Conservation (phyloP, 2,797 vertebrate genomes). For the Sebastolobus altivelis region DNA sequence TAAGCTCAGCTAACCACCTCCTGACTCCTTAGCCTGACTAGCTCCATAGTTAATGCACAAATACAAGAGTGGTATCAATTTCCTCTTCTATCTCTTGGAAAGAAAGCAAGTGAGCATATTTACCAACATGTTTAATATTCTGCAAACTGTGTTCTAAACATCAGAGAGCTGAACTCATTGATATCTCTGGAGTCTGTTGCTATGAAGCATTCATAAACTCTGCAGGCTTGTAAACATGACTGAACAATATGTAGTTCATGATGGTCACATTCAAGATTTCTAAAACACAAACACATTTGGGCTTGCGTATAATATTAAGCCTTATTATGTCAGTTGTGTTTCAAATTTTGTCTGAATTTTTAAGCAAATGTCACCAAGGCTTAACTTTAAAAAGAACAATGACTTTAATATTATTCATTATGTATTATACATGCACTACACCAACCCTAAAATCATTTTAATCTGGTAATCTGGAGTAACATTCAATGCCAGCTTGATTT, state of each 20-base stretch:
- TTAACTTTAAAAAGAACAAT: slow-evolving; percentile 1
- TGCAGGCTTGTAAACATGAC: neutral
- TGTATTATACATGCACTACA: neutral
- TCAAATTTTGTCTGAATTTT: neutral
- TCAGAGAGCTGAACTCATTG: neutral
- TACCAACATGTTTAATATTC: too few relatives aligned
- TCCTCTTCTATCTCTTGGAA: neutral
- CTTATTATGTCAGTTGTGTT: neutral
- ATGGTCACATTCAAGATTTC: neutral
- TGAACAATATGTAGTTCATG: neutral
- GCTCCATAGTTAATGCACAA: too few relatives aligned
- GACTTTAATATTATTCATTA: neutral
- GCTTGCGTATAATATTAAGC: neutral
- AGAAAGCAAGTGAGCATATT: neutral
- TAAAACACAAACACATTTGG: neutral
- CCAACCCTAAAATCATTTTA: neutral
- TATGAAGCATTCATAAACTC: neutral
- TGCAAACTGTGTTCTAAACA: neutral
- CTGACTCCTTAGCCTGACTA: neutral
- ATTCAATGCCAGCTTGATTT: neutral
- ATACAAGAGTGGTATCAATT: too few relatives aligned
- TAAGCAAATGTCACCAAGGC: neutral
- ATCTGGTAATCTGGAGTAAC: neutral
- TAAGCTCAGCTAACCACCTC: neutral
- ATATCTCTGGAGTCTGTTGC: neutral